These are phyloP conservation scores for Callosobruchus maculatus DNA, from an alignment of 2,888 invertebrate genomes.

Conservation along the genomic window DNA sequence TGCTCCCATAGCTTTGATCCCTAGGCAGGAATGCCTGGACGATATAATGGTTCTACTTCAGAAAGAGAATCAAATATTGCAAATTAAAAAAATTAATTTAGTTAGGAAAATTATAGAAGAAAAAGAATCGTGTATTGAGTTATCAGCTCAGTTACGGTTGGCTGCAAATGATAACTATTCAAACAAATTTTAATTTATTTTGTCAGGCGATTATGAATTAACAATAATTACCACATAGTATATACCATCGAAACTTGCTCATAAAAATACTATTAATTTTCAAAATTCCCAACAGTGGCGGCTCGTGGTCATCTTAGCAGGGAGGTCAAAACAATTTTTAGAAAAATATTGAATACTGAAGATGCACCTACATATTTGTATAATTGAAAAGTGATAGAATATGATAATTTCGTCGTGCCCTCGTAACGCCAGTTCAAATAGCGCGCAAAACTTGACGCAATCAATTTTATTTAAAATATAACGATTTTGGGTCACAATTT, in stretches of 20 bases:
- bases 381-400: no score
- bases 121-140: slow-evolving; percentile 46
- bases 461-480: no score
- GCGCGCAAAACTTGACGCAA: no score
- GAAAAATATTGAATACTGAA: no score
- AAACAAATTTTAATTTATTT: neutral
- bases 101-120: slow-evolving; percentile 48
- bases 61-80: slow-evolving; percentile 48
- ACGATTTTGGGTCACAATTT: no score
- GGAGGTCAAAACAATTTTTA: no score
- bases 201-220: neutral
- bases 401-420: no score
- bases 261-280: neutral
- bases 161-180: slow-evolving; percentile 20
- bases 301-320: no score
- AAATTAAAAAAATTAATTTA: slow-evolving; percentile 48
- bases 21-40: slow-evolving; percentile 35
- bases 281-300: no score
- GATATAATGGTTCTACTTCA: slow-evolving; percentile 43
- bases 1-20: slow-evolving; percentile 18
- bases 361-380: no score
- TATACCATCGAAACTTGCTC: neutral
- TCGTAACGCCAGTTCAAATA: no score
- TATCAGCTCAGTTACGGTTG: slow-evolving; percentile 35
- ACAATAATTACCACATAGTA: neutral